These are phyloP conservation scores for Epinephelus moara DNA, from an alignment of 2,113 vertebrate genomes.

Conservation along the genomic window DNA sequence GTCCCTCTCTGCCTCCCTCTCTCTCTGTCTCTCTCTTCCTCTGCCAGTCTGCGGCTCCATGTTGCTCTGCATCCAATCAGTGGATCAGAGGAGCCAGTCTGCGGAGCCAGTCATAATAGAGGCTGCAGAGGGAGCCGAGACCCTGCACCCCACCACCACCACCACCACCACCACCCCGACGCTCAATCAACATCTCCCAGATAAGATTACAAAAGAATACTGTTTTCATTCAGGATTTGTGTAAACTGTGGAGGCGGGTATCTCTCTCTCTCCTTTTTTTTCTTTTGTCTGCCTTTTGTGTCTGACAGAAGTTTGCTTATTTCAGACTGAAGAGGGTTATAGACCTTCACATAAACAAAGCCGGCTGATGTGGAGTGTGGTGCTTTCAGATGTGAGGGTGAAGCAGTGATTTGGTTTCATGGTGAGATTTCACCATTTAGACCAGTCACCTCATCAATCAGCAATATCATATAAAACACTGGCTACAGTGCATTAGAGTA, in stretches of 20 bases:
- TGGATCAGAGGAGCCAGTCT: constrained; percentile 87
- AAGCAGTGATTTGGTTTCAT: constrained; percentile 43
- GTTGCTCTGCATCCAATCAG: constrained; percentile 80
- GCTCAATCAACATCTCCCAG: constrained; percentile 83
- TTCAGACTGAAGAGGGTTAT: constrained; percentile 65
- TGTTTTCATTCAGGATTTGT: constrained; percentile 85
- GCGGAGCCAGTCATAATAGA: constrained; percentile 85
- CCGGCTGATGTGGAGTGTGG: constrained; percentile 14
- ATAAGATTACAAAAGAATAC: constrained; percentile 87
- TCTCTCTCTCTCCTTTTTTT: constrained; percentile 53
- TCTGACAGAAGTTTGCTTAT: constrained; percentile 61
- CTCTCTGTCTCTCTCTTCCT: constrained; percentile 26
- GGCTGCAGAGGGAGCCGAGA: constrained; percentile 68
- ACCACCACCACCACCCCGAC: constrained; percentile 41
- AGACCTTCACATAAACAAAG: constrained; percentile 68
- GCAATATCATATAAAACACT: neutral
- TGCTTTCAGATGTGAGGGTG: constrained; percentile 46
- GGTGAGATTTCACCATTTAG: constrained; percentile 6
- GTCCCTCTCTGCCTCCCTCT: constrained; percentile 7
- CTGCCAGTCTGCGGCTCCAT: constrained; percentile 63
- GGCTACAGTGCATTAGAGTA: neutral
- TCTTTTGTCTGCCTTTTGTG: constrained; percentile 62
- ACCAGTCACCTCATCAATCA: constrained; percentile 25
- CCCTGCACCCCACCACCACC: constrained; percentile 8
- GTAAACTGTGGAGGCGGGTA: constrained; percentile 83